These are phyloP conservation scores for Archips crataeganus DNA, from an alignment of 2,888 invertebrate genomes.

Conservation along the genomic window DNA sequence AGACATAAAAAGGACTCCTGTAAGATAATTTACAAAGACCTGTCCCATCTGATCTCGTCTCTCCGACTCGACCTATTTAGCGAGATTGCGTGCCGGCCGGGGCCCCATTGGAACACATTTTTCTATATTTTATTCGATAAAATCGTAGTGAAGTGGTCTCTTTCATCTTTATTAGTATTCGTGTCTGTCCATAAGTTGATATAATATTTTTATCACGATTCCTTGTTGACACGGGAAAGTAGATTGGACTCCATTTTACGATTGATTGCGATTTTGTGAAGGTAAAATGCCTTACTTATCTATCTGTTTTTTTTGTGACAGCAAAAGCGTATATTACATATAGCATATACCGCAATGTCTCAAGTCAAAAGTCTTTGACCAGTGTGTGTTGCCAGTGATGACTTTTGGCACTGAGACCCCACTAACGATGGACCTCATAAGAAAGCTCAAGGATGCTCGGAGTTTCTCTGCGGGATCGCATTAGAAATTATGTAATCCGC, in stretches of 20 bases:
- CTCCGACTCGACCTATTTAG: constrained; percentile 15
- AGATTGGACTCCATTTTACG: neutral
- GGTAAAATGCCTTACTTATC: neutral
- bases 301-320: neutral
- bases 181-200: constrained; percentile 17
- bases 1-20: too few relatives aligned
- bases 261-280: neutral
- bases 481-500: too few relatives aligned
- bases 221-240: neutral
- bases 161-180: constrained; percentile 22
- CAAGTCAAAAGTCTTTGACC: too few relatives aligned
- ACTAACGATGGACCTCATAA: too few relatives aligned
- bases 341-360: too few relatives aligned
- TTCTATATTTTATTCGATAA: constrained; percentile 40
- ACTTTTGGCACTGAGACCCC: too few relatives aligned
- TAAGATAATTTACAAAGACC: neutral
- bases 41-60: constrained; percentile 16
- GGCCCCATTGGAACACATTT: constrained; percentile 33
- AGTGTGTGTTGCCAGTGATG: too few relatives aligned
- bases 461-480: too few relatives aligned
- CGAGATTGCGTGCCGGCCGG: constrained; percentile 27
- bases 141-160: constrained; percentile 26
- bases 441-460: too few relatives aligned
- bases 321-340: too few relatives aligned
- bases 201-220: constrained; percentile 18